Percentiles rank a stretch among this genome's conserved stretches.
Conservation (phyloP, 2,888 invertebrate genomes). For the Orgyia antiqua region DNA sequence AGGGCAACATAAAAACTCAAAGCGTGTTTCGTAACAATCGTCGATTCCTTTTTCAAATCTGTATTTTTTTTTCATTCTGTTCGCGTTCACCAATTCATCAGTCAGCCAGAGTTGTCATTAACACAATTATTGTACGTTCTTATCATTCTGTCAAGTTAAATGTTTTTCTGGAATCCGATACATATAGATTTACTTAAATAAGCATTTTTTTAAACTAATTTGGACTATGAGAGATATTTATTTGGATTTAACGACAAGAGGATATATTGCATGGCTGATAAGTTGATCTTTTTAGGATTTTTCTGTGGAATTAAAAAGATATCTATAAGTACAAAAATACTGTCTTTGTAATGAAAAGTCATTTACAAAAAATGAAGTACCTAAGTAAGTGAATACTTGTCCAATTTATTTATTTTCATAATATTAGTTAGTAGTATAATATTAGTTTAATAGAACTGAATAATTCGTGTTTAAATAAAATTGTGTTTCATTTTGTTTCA, state of each 20-base stretch:
- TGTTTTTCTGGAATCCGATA: constrained; percentile 20
- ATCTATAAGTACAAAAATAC: too few relatives aligned
- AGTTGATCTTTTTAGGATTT: constrained; percentile 7
- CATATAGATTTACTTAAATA: constrained; percentile 37
- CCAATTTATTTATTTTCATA: not conserved
- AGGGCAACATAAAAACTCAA: constrained; percentile 37
- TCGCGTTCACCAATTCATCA: constrained; percentile 55
- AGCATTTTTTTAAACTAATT: constrained; percentile 31
- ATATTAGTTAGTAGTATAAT: too few relatives aligned
- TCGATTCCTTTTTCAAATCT: constrained; percentile 48
- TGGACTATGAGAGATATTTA: constrained; percentile 23
- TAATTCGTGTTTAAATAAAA: too few relatives aligned
- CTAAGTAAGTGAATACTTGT: not conserved
- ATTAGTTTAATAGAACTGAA: too few relatives aligned
- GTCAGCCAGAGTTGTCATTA: constrained; percentile 58
- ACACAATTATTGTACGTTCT: constrained; percentile 58
- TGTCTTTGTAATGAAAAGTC: too few relatives aligned
- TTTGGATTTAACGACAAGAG: constrained; percentile 17
- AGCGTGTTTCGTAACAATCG: constrained; percentile 44
- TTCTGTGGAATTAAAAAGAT: constrained; percentile 3
- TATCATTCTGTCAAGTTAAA: constrained; percentile 60
- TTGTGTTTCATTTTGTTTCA: too few relatives aligned
- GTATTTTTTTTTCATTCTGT: constrained; percentile 22
- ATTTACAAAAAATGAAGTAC: too few relatives aligned
- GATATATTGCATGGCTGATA: constrained; percentile 10